These are phyloP conservation scores for Volucella inanis DNA, from an alignment of 2,888 invertebrate genomes.

Conservation along the genomic window DNA sequence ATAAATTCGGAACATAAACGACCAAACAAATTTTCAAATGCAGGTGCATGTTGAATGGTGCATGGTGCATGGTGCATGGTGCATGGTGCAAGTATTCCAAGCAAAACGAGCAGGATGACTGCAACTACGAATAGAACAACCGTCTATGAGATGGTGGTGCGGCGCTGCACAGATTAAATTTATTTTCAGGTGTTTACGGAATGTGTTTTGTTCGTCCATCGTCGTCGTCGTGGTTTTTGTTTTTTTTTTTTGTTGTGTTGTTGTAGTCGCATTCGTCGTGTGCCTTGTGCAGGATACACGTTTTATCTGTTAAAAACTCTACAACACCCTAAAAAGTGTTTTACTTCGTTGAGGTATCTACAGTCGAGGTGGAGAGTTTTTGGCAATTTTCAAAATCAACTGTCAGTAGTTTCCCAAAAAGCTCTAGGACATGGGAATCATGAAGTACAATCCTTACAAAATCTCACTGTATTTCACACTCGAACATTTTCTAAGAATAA, in stretches of 20 bases:
- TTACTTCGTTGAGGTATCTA: constrained; percentile 6
- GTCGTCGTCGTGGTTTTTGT: constrained; percentile 26
- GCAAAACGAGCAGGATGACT: constrained; percentile 46
- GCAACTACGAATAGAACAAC: constrained; percentile 7
- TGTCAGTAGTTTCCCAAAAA: too few relatives aligned
- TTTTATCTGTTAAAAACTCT: constrained; percentile 57
- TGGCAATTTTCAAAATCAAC: neutral
- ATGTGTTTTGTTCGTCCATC: constrained; percentile 69
- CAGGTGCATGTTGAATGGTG: constrained; percentile 56
- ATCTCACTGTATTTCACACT: too few relatives aligned
- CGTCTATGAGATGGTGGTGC: constrained; percentile 45
- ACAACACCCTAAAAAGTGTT: constrained; percentile 19
- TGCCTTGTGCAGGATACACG: constrained; percentile 64
- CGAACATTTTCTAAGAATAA: too few relatives aligned
- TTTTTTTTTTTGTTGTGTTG: neutral
- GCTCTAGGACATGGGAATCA: too few relatives aligned
- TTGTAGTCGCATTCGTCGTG: constrained; percentile 24
- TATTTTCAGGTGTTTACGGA: constrained; percentile 76
- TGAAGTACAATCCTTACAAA: too few relatives aligned
- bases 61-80: neutral
- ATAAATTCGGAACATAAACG: constrained; percentile 73
- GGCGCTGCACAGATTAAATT: constrained; percentile 76
- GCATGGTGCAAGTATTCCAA: constrained; percentile 67
- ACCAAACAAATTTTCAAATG: constrained; percentile 74
- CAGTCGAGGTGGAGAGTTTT: constrained; percentile 33